These are phyloP conservation scores for Periophthalmus modestus DNA, from an alignment of 2,113 vertebrate species.

Conservation along the genomic window DNA sequence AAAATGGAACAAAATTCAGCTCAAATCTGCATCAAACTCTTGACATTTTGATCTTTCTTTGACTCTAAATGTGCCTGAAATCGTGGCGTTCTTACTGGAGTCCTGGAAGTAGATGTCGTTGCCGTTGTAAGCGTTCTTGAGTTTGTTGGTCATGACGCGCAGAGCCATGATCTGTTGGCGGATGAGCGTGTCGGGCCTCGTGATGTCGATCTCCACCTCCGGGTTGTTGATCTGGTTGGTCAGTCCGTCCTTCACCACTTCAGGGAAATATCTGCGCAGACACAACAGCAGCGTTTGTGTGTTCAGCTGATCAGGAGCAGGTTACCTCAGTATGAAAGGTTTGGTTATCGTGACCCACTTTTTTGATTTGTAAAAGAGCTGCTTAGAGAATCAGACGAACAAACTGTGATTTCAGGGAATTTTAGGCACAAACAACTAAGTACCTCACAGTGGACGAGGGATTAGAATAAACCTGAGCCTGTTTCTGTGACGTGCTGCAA, in stretches of 20 bases:
- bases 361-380: neutral
- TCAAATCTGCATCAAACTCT: too few species aligned
- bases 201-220: slow-evolving; percentile 96
- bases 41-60: too few species aligned
- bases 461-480: too few species aligned
- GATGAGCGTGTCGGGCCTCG: slow-evolving; percentile 92
- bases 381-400: neutral
- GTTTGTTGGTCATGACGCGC: slow-evolving; percentile 95
- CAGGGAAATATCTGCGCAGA: slow-evolving; percentile 88
- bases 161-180: slow-evolving; percentile 98
- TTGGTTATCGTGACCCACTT: neutral
- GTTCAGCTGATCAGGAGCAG: neutral
- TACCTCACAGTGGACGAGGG: too few species aligned
- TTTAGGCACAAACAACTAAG: neutral
- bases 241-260: slow-evolving; percentile 94
- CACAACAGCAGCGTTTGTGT: neutral
- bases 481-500: too few species aligned
- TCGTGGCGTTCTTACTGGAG: slow-evolving; percentile 89
- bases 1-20: too few species aligned
- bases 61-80: too few species aligned
- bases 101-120: slow-evolving; percentile 98
- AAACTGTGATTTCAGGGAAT: neutral
- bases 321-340: neutral
- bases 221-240: slow-evolving; percentile 98
- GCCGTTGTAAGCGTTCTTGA: slow-evolving; percentile 94